phyloP scores from a whole-genome alignment of 1,140 invertebrate genomes.

The Drosophila pseudoobscura region DNA sequence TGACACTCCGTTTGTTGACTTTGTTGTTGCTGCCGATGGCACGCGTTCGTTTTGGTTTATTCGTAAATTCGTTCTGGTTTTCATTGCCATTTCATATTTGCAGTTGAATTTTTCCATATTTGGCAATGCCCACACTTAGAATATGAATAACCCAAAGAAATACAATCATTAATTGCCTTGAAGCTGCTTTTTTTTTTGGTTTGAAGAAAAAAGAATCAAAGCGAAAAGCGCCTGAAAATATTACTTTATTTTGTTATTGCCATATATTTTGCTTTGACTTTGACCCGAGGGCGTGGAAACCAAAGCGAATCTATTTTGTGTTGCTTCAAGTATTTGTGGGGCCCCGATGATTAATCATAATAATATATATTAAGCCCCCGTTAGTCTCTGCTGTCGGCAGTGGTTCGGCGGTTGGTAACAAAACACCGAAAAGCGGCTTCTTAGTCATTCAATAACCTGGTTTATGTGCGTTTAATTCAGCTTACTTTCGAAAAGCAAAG shows the following conservation, averaged over 20 bases:
- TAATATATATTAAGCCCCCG: slow-evolving; percentile 45
- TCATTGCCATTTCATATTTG: neutral
- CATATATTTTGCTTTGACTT: slow-evolving; percentile 5
- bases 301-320: slow-evolving; percentile 37
- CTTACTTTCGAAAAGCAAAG: slow-evolving; percentile 51
- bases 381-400: slow-evolving; percentile 32
- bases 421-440: slow-evolving; percentile 38
- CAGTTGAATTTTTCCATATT: slow-evolving; percentile 26
- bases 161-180: slow-evolving; percentile 18
- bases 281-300: slow-evolving; percentile 49
- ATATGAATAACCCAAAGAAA: slow-evolving; percentile 15
- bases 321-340: slow-evolving; percentile 12
- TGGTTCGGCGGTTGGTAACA: slow-evolving; percentile 33
- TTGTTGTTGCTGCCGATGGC: slow-evolving; percentile 21
- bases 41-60: slow-evolving; percentile 23
- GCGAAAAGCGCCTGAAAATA: slow-evolving; percentile 29
- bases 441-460: slow-evolving; percentile 18
- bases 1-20: slow-evolving; percentile 16
- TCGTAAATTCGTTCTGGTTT: neutral
- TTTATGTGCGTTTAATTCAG: slow-evolving; percentile 43
- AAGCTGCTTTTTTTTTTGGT: slow-evolving; percentile 17
- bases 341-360: slow-evolving; percentile 55
- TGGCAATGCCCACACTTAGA: slow-evolving; percentile 35
- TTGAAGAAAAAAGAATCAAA: slow-evolving; percentile 15
- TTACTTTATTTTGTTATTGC: slow-evolving; percentile 13